Percentiles rank a stretch among this genome's conserved stretches.
These are phyloP conservation scores for Anhinga anhinga DNA, from an alignment of 2,113 vertebrate genomes.

Conservation along the genomic window DNA sequence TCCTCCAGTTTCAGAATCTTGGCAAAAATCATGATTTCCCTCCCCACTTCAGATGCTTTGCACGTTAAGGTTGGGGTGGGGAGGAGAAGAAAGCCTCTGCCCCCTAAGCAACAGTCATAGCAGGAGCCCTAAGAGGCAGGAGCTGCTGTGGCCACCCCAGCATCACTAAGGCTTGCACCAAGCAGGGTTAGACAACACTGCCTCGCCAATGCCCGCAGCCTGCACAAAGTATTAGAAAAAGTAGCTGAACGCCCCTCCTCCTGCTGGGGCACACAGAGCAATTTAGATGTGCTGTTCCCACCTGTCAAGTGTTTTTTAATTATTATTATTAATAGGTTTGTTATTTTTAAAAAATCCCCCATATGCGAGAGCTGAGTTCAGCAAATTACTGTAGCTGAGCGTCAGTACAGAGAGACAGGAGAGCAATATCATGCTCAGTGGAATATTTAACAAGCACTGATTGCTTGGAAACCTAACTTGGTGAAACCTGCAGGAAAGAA, in stretches of 20 bases:
- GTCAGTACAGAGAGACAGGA: conserved; percentile 40
- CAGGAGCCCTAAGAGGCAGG: background rate
- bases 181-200: background rate
- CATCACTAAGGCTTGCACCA: background rate
- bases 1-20: background rate
- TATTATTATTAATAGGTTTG: conserved; percentile 70
- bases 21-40: background rate
- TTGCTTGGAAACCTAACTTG: conserved; percentile 57
- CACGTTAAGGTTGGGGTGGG: background rate
- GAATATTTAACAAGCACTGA: conserved; percentile 66
- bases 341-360: conserved; percentile 48
- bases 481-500: conserved; percentile 30
- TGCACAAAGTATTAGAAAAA: background rate
- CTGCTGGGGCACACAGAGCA: background rate
- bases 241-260: background rate
- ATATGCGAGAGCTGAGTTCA: conserved; percentile 50
- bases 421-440: conserved; percentile 54
- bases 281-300: conserved; percentile 47
- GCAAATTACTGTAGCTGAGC: conserved; percentile 42
- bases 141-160: background rate
- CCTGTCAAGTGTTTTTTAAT: conserved; percentile 62
- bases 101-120: background rate
- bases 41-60: background rate
- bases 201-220: background rate
- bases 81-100: background rate